phyloP scores from a whole-genome alignment of 2,888 invertebrate genomes.

The Buathra laborator region DNA sequence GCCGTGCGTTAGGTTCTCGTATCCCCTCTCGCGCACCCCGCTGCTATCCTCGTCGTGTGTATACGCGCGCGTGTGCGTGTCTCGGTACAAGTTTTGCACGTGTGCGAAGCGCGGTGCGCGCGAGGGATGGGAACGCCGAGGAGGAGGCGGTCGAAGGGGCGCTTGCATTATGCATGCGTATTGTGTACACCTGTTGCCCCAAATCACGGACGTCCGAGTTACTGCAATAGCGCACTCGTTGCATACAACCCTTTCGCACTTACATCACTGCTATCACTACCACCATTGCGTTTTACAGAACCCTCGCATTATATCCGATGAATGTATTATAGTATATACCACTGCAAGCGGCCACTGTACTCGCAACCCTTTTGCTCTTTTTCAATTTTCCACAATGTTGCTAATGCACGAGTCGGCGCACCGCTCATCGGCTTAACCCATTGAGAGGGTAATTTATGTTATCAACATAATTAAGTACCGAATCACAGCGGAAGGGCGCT shows the following conservation, averaged over 20 bases:
- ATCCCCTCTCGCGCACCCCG: constrained; percentile 12
- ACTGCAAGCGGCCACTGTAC: too few relatives aligned
- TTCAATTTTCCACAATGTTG: too few relatives aligned
- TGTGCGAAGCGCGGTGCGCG: constrained; percentile 23
- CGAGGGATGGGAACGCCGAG: constrained; percentile 16
- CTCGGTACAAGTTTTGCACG: constrained; percentile 48
- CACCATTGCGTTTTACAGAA: too few relatives aligned
- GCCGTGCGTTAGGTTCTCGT: constrained; percentile 16
- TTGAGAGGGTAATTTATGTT: too few relatives aligned
- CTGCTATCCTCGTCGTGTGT: constrained; percentile 41
- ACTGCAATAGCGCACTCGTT: constrained; percentile 47
- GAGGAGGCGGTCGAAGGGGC: constrained; percentile 58
- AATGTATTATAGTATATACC: too few relatives aligned
- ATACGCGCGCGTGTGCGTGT: constrained; percentile 2
- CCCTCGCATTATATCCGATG: too few relatives aligned
- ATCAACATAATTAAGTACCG: too few relatives aligned
- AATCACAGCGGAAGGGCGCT: too few relatives aligned
- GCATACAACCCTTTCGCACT: constrained; percentile 48
- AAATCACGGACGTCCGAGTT: constrained; percentile 76
- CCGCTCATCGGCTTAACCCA: too few relatives aligned
- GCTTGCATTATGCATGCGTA: constrained; percentile 82
- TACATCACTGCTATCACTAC: constrained; percentile 12
- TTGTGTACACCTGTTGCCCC: constrained; percentile 84
- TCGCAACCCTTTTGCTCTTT: too few relatives aligned
- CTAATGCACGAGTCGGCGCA: too few relatives aligned